Base-by-base conservation (phyloP, 2,797 vertebrate genomes). In the Melanotaenia trifasciata region DNA sequence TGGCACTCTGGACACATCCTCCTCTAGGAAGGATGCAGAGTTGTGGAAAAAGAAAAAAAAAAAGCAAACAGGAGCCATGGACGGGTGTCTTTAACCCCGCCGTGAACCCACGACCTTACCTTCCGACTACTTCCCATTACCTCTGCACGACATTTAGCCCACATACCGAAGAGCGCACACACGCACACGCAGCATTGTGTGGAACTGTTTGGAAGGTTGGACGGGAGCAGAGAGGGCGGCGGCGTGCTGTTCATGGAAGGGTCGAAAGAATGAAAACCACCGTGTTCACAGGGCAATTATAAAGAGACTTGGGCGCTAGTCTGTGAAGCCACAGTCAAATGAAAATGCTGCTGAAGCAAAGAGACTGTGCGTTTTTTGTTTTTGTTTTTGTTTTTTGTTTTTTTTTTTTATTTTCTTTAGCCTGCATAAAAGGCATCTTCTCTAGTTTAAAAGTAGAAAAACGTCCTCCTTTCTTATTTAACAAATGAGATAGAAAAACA, bases 11-110 rank as follows among this genome's bases (percentile, higher is more conserved):
- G 93, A 91, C 95, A 96, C 95, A 93, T 96, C 96, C 96, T 95
- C 90, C 93, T 91, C 91, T 92, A 95, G 96, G 96, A 96, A 97
- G 97, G 97, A 97, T 97, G 94, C 86, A 90, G 90, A 91, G 94
- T 87, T 90, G 93, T 86, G 93, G 94, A 67, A 38, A 58, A 32
- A 54, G 30, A 45, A 28, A 91, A 72, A 90, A 90, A 90, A 94
- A 67, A 76, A 93, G 90, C 87, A 94, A 96, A 97, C 96, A 96
- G 96, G 95, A 95, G 92, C 81, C 91, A 85, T 80, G 93, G 89
- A 92, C 93, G 90, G 94, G 61, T 93, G 91, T 90, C 89, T 87
- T 92, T 96, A 95, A 96, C 96, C 97, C 95, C 90, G 80, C 88
- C 70, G 85, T 97, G 97, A 99, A 97, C 97, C 94, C 83, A 60